Evolutionary conservation across 1,140 invertebrate species (phyloP).

Genomic region (Aculops lycopersici): DNA sequence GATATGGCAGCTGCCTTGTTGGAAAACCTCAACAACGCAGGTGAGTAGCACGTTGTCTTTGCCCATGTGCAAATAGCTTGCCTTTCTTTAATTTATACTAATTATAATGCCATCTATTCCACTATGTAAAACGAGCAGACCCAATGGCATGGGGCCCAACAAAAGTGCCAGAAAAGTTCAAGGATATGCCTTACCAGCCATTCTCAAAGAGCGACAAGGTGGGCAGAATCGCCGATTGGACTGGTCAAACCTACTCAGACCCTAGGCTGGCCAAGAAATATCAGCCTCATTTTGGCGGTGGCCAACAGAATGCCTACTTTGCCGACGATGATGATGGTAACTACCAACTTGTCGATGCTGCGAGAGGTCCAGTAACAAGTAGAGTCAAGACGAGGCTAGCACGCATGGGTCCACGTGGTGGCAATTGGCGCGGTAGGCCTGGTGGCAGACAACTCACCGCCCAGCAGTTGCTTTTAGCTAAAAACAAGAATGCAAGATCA

Average conservation of each 20-base stretch:
- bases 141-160: constrained; percentile 75
- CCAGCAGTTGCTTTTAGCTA: constrained; percentile 17
- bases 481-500: not conserved
- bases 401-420: constrained; percentile 15
- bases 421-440: constrained; percentile 21
- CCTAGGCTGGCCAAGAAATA: constrained; percentile 84
- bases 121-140: constrained; percentile 53
- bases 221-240: constrained; percentile 94
- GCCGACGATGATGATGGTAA: constrained; percentile 92
- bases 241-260: constrained; percentile 65
- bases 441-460: constrained; percentile 20
- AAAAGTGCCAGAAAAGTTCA: constrained; percentile 68
- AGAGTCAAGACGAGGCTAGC: constrained; percentile 33
- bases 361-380: constrained; percentile 57
- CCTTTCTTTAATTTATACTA: no score
- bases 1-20: not conserved
- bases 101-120: no score
- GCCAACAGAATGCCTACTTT: constrained; percentile 79
- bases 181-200: constrained; percentile 90
- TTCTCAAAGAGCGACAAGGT: constrained; percentile 85
- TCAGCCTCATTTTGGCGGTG: constrained; percentile 57
- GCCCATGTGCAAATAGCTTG: not conserved
- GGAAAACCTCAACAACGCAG: not conserved
- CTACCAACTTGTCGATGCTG: constrained; percentile 88
- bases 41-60: not conserved